These are phyloP conservation scores for Diabrotica virgifera DNA, from an alignment of 1,140 invertebrate species.

Conservation along the genomic window DNA sequence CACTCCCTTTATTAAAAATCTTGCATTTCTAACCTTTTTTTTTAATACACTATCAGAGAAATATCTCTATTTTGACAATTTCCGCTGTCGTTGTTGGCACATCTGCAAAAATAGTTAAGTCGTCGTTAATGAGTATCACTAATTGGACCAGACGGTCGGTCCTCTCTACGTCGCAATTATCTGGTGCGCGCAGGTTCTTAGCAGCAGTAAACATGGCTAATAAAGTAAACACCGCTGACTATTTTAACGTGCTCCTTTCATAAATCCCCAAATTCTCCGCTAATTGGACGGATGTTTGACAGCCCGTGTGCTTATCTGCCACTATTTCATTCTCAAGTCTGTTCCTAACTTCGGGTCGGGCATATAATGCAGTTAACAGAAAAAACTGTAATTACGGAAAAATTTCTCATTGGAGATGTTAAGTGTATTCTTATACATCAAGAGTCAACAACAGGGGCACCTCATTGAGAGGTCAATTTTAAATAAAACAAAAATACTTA, in stretches of 20 bases:
- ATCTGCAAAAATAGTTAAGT: neutral
- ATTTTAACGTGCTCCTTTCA: constrained; percentile 33
- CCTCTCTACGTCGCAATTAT: constrained; percentile 9
- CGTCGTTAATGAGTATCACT: constrained; percentile 10
- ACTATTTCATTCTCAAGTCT: constrained; percentile 25
- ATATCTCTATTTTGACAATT: constrained; percentile 1
- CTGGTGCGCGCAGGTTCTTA: constrained; percentile 6
- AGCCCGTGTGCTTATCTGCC: constrained; percentile 30
- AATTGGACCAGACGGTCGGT: neutral
- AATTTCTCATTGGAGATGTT: too few species aligned
- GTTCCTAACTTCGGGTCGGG: neutral
- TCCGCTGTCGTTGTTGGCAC: neutral
- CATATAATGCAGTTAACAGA: too few species aligned
- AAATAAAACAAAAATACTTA: too few species aligned
- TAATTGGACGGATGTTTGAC: constrained; percentile 37
- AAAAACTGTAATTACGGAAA: too few species aligned
- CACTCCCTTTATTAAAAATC: too few species aligned
- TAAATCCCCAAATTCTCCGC: constrained; percentile 30
- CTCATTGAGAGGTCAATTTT: too few species aligned
- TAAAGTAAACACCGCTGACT: constrained; percentile 30
- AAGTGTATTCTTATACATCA: too few species aligned
- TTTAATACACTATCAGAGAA: neutral
- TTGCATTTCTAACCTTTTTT: too few species aligned
- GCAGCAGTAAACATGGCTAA: constrained; percentile 11
- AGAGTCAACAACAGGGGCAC: too few species aligned